These are phyloP conservation scores for Uloborus plumipes DNA, from an alignment of 2,888 invertebrate species.

Conservation along the genomic window DNA sequence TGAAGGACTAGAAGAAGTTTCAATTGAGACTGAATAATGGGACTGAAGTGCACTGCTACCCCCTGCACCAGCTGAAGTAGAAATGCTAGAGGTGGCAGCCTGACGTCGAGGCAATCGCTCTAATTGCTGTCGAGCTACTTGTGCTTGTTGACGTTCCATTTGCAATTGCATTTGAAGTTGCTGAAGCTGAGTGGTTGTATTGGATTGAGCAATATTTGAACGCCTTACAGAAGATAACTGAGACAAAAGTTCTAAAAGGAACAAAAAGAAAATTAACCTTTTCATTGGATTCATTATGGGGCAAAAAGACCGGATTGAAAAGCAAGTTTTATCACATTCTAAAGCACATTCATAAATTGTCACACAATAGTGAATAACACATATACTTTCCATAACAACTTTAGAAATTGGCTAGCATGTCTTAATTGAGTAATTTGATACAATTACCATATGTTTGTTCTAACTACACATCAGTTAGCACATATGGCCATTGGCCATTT, in stretches of 20 bases:
- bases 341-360: no score
- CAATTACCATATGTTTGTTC: no score
- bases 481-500: no score
- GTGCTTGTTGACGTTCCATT: slow-evolving; percentile 86
- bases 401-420: no score
- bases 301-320: background rate
- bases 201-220: slow-evolving; percentile 67
- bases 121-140: slow-evolving; percentile 89
- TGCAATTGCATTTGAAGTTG: slow-evolving; percentile 96
- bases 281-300: background rate
- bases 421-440: no score
- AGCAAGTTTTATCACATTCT: background rate
- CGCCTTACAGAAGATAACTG: slow-evolving; percentile 94
- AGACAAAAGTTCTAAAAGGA: slow-evolving; percentile 83
- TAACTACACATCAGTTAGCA: no score
- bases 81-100: slow-evolving; percentile 34
- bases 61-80: slow-evolving; percentile 52
- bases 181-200: slow-evolving; percentile 75
- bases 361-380: no score
- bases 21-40: slow-evolving; percentile 57
- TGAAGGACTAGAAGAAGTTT: slow-evolving; percentile 59
- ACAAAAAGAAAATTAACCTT: background rate
- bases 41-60: slow-evolving; percentile 49
- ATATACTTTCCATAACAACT: no score
- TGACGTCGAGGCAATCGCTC: slow-evolving; percentile 87